These are phyloP conservation scores for Thunnus maccoyii DNA, from an alignment of 2,113 vertebrate species.

Conservation along the genomic window DNA sequence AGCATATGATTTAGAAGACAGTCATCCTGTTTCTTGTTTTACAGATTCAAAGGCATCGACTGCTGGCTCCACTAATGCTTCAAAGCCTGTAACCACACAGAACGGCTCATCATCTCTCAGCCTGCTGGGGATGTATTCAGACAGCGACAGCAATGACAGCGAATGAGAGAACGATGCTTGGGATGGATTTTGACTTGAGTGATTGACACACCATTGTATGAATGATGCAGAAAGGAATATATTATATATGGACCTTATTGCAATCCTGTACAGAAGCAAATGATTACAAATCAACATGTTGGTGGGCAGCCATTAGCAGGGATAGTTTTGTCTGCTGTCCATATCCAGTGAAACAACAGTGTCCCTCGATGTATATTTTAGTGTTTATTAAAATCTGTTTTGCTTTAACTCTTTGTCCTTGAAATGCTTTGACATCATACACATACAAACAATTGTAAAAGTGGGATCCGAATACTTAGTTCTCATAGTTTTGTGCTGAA, in stretches of 20 bases:
- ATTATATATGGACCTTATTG: not conserved
- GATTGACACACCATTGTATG: constrained; percentile 34
- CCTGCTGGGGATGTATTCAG: constrained; percentile 86
- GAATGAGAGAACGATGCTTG: constrained; percentile 59
- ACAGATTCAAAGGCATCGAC: constrained; percentile 57
- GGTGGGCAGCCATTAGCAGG: not conserved
- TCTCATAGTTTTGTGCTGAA: not conserved
- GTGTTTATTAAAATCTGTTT: constrained; percentile 48
- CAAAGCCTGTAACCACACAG: constrained; percentile 33
- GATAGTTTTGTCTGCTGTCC: not conserved
- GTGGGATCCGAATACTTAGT: not conserved
- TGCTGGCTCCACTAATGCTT: not conserved
- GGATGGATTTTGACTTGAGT: constrained; percentile 3
- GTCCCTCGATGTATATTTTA: constrained; percentile 28
- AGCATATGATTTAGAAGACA: constrained; percentile 2
- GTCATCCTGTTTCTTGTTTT: constrained; percentile 12
- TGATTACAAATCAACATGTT: not conserved
- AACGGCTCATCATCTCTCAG: constrained; percentile 85
- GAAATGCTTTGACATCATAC: not conserved
- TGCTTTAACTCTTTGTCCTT: not conserved
- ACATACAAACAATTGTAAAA: not conserved
- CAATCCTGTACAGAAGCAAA: not conserved
- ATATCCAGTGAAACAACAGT: constrained; percentile 19
- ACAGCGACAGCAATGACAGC: constrained; percentile 85
- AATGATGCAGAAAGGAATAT: constrained; percentile 15